Evolutionary conservation across 2,888 invertebrate species (phyloP).

Genomic region (Stenodera caucasica): DNA sequence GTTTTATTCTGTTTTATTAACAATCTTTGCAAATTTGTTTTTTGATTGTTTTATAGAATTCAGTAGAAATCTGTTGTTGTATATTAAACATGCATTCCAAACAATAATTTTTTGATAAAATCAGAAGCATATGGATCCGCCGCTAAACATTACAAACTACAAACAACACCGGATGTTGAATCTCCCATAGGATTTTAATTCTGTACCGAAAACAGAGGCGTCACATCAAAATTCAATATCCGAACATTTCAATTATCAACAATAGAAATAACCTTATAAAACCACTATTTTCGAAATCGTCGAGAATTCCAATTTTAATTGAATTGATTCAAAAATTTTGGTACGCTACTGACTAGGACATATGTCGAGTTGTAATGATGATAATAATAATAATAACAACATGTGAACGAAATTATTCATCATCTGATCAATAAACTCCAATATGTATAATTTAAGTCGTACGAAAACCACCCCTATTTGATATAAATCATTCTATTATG

Average conservation of each 20-base stretch:
- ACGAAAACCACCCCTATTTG: not conserved
- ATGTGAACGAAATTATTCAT: not conserved
- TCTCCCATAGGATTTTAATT: slow-evolving; percentile 25
- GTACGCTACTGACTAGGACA: not conserved
- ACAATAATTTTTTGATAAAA: slow-evolving; percentile 8
- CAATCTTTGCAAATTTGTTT: too few relatives aligned
- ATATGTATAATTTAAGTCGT: not conserved
- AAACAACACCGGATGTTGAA: slow-evolving; percentile 24
- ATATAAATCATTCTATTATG: not conserved
- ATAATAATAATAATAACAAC: not conserved
- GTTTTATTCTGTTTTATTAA: not conserved
- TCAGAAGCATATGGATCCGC: slow-evolving; percentile 8
- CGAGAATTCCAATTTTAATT: too few relatives aligned
- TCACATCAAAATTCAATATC: too few relatives aligned
- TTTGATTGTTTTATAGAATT: not conserved
- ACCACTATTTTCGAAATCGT: too few relatives aligned
- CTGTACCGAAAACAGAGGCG: slow-evolving; percentile 11
- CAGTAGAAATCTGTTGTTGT: not conserved
- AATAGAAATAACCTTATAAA: too few relatives aligned
- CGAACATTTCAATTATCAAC: too few relatives aligned
- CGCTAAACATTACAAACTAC: not conserved
- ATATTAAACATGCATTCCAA: not conserved
- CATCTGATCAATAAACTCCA: not conserved
- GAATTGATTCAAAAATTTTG: not conserved
- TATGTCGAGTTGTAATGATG: not conserved